Conservation (phyloP, 1,140 invertebrate genomes). For the Hylaeus volcanicus region DNA sequence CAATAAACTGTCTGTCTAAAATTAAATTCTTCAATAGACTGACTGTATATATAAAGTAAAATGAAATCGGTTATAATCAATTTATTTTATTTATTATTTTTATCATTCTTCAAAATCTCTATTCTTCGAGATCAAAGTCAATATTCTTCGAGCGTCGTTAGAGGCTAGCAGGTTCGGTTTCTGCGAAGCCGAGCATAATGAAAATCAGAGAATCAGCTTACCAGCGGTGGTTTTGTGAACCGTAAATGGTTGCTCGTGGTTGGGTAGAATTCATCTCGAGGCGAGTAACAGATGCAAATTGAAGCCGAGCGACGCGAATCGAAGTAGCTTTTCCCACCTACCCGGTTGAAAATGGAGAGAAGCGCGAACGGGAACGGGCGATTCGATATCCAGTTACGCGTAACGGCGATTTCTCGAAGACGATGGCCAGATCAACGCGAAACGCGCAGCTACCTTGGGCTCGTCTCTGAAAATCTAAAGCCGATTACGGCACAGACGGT, state of each 20-base stretch:
- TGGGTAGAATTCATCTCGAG: slow-evolving; percentile 26
- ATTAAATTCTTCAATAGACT: too few species aligned
- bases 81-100: too few species aligned
- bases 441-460: background rate
- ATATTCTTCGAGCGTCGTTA: too few species aligned
- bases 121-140: too few species aligned
- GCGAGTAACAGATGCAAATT: slow-evolving; percentile 43
- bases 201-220: slow-evolving; percentile 27
- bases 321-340: slow-evolving; percentile 11
- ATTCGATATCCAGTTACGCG: slow-evolving; percentile 64
- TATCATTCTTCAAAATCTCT: too few species aligned
- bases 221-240: background rate
- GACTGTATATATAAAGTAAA: too few species aligned
- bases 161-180: background rate
- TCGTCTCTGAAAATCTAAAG: slow-evolving; percentile 15
- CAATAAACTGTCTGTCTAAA: too few species aligned
- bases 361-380: slow-evolving; percentile 35
- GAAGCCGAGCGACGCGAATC: background rate
- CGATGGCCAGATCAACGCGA: slow-evolving; percentile 5
- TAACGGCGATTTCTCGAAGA: slow-evolving; percentile 18
- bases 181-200: background rate
- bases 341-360: slow-evolving; percentile 8
- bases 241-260: background rate
- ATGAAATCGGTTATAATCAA: too few species aligned
- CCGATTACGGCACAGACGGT: slow-evolving; percentile 10